Conservation (phyloP, 1,140 invertebrate species). For the Eriocheir sinensis region DNA sequence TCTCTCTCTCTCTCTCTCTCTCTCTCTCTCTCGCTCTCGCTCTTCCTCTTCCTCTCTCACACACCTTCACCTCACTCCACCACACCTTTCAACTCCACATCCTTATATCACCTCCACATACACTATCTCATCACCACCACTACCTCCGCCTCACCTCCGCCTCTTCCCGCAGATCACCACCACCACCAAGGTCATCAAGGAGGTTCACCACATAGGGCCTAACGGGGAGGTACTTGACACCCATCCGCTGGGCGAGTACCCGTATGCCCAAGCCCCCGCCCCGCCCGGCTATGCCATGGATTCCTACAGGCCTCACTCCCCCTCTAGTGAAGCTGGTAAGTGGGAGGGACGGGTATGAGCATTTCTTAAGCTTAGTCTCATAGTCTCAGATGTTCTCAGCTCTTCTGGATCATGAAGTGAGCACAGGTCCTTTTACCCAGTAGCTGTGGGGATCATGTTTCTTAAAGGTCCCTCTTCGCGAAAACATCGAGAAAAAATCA, state of each 20-base stretch:
- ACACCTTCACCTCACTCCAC: neutral
- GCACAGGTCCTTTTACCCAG: no score
- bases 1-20: neutral
- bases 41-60: neutral
- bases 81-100: neutral
- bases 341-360: no score
- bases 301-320: constrained; percentile 80
- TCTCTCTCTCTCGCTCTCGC: neutral
- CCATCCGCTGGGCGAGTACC: constrained; percentile 79
- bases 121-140: no score
- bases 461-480: no score
- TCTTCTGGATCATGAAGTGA: no score
- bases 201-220: constrained; percentile 87
- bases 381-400: no score
- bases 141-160: neutral
- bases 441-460: no score
- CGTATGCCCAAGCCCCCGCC: constrained; percentile 73
- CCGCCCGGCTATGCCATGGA: constrained; percentile 78
- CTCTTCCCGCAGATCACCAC: constrained; percentile 82
- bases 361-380: no score
- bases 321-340: constrained; percentile 80
- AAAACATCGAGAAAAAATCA: no score
- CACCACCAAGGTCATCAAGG: constrained; percentile 86
- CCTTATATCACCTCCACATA: no score
- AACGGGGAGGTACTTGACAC: constrained; percentile 84